These are phyloP conservation scores for Xestoiulus laeticollis DNA, from an alignment of 2,888 invertebrate species.

Conservation along the genomic window DNA sequence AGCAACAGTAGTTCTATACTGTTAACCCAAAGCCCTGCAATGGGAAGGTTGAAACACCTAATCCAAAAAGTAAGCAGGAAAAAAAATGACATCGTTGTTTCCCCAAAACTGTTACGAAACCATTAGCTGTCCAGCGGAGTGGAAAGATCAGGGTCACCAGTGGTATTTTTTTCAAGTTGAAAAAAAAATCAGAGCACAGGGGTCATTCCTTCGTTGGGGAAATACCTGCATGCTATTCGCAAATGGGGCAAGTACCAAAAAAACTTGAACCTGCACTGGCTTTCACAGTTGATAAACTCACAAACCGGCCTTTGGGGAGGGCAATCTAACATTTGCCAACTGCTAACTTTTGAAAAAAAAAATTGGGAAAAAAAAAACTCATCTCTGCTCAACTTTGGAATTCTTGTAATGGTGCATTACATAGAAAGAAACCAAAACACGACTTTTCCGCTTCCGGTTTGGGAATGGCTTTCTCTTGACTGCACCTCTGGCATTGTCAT, in stretches of 20 bases:
- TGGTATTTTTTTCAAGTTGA: neutral
- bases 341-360: neutral
- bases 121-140: neutral
- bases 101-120: neutral
- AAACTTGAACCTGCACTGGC: neutral
- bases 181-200: conserved; percentile 23
- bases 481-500: neutral
- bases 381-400: neutral
- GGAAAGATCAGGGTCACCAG: conserved; percentile 20
- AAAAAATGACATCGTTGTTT: neutral
- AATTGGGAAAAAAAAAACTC: neutral
- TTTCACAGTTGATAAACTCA: conserved; percentile 9
- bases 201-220: conserved; percentile 17
- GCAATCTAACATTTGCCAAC: neutral
- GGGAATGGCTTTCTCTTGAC: neutral
- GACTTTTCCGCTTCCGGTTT: neutral
- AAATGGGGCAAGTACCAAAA: conserved; percentile 8
- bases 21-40: too few relatives aligned
- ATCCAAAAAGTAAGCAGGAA: neutral
- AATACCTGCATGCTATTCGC: neutral
- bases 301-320: neutral
- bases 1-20: too few relatives aligned
- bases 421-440: neutral
- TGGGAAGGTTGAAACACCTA: neutral
- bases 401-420: neutral